These are phyloP conservation scores for Camelus bactrianus DNA, from an alignment of 2,113 vertebrate genomes.

Conservation along the genomic window DNA sequence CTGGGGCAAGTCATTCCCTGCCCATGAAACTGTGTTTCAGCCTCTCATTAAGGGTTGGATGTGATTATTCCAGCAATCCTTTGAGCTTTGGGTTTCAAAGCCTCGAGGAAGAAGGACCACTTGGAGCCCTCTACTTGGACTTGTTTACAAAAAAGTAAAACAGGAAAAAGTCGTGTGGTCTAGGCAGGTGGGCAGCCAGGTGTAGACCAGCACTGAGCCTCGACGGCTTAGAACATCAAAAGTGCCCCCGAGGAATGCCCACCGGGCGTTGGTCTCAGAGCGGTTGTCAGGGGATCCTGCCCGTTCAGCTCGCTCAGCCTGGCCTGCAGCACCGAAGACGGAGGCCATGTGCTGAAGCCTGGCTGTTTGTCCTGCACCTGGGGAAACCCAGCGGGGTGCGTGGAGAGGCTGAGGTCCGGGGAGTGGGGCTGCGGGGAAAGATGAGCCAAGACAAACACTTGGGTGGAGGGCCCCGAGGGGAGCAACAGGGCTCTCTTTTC, in stretches of 20 bases:
- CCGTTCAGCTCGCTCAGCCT: neutral
- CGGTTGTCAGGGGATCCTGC: neutral
- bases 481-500: neutral
- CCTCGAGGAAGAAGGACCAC: neutral
- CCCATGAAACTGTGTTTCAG: neutral
- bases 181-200: neutral
- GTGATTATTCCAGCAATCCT: neutral
- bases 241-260: neutral
- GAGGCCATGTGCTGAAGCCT: neutral
- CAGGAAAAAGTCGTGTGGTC: too few relatives aligned
- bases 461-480: neutral
- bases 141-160: neutral
- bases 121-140: neutral
- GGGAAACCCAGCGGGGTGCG: rapidly evolving
- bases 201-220: neutral
- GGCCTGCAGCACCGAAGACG: neutral
- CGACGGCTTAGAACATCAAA: neutral
- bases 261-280: too few relatives aligned
- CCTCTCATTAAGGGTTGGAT: neutral
- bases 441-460: neutral
- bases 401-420: neutral
- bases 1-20: neutral
- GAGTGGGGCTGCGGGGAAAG: neutral
- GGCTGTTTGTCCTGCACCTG: neutral
- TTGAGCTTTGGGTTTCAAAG: neutral